These are phyloP conservation scores for Chaetops frenatus DNA, from an alignment of 2,113 vertebrate species.

Conservation along the genomic window DNA sequence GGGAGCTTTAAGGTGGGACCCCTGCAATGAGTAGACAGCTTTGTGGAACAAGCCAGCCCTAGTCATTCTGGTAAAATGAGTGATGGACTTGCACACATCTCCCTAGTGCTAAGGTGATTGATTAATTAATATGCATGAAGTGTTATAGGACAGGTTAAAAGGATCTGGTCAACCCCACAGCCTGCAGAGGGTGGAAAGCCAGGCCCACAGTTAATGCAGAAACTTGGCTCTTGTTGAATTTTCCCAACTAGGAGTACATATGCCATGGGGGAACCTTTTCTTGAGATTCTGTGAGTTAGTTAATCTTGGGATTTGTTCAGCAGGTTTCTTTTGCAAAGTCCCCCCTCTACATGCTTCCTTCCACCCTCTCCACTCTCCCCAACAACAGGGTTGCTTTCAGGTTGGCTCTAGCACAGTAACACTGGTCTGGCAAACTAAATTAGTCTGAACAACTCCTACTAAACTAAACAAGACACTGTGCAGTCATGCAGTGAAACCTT, in stretches of 20 bases:
- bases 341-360: background rate
- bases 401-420: background rate
- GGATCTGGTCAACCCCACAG: background rate
- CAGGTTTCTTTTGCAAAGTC: background rate
- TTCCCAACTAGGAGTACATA: background rate
- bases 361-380: background rate
- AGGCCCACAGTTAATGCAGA: background rate
- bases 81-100: fast-evolving
- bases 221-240: background rate
- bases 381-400: background rate
- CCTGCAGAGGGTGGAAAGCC: background rate
- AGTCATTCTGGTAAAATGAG: background rate
- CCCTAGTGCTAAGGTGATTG: background rate
- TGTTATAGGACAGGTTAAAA: background rate
- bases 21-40: background rate
- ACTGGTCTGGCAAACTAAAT: background rate
- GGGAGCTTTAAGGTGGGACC: background rate
- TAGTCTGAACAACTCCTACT: background rate
- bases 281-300: background rate
- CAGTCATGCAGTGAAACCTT: background rate
- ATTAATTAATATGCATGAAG: background rate
- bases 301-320: background rate
- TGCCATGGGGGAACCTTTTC: background rate
- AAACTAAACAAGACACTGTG: background rate
- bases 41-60: background rate